A percentile compares a stretch with the other conserved stretches of the same genome.
Conservation (phyloP, 2,113 vertebrate species). For the Myrmecophaga tridactyla region DNA sequence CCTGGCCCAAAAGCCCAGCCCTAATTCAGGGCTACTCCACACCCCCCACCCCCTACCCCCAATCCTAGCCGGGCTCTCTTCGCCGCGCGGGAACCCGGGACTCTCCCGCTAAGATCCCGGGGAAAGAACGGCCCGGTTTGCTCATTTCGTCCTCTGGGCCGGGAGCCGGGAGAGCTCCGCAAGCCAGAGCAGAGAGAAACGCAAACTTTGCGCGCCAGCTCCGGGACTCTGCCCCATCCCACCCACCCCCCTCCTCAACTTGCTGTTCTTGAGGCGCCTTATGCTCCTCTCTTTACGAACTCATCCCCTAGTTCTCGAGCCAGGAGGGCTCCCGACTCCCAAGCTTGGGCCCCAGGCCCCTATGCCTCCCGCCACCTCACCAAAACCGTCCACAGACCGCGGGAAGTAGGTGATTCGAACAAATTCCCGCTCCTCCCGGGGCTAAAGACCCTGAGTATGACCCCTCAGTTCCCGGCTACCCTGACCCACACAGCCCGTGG, state of each 20-base stretch:
- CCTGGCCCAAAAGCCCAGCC: background rate
- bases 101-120: background rate
- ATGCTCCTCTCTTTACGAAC: background rate
- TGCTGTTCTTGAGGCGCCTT: background rate
- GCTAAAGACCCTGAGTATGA: background rate
- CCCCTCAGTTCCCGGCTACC: background rate
- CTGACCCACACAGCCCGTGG: background rate
- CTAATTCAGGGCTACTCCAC: background rate
- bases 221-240: conserved; percentile 17
- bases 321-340: background rate
- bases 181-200: conserved; percentile 34
- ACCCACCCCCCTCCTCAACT: background rate
- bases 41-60: background rate
- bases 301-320: background rate
- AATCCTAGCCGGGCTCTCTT: background rate
- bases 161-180: background rate
- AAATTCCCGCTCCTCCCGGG: background rate
- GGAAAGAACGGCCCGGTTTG: background rate
- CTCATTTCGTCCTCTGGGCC: background rate
- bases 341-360: background rate
- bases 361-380: background rate
- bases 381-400: background rate
- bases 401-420: conserved; percentile 3
- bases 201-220: conserved; percentile 65
- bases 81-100: background rate